Evolutionary conservation across 2,888 invertebrate species (phyloP), one percentile per base, ranked within the genome.

Genomic region (Tanaodytes sp.): DNA sequence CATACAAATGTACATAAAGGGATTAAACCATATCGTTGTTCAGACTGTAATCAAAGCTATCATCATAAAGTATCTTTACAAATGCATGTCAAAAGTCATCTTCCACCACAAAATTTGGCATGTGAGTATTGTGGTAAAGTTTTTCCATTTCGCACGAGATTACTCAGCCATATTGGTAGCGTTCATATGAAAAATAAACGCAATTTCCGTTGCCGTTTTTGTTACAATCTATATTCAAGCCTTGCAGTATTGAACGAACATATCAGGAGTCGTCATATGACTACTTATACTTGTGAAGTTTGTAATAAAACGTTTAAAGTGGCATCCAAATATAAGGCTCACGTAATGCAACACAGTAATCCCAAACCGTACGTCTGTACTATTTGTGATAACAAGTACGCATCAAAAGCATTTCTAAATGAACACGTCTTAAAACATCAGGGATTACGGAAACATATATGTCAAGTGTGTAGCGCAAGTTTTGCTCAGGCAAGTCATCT

Each of bases 11-110:
- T 85, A 14, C 85, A 85, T 64, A 83, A 85, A 65, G 85, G 85
- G 9, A 76, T 85, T 1, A 80, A 81, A 33, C 85, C 85, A 0
- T 85, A 85, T 61, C 77, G 76, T 5, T 85, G 85, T 51, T 73
- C 80, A 6, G 81, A 84, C 42, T 85, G 85, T 48, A 80, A 80
- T 2, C 84, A 84, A 54, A 82, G 83, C 62, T 85, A 85, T 68
- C 85, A 85, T 46, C 85, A 85, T 48, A 85, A 84, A 71, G 85
- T 85, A 0, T 85, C 85, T 23, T 57, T 85, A n/a, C 85, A 85
- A 48, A 84, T 85, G 76, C 85, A 85, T 68, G 80, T 84, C 27
- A 85, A 85, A 46, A 84, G 83, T 6, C 84, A 85, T 63, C 72
- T 84, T 45, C 84, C 84, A 6, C 84, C 84, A 1, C 84, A 85